A percentile compares a stretch with the other conserved stretches of the same genome.
phyloP scores from a whole-genome alignment of 2,113 vertebrate genomes.

The Protobothrops mucrosquamatus region DNA sequence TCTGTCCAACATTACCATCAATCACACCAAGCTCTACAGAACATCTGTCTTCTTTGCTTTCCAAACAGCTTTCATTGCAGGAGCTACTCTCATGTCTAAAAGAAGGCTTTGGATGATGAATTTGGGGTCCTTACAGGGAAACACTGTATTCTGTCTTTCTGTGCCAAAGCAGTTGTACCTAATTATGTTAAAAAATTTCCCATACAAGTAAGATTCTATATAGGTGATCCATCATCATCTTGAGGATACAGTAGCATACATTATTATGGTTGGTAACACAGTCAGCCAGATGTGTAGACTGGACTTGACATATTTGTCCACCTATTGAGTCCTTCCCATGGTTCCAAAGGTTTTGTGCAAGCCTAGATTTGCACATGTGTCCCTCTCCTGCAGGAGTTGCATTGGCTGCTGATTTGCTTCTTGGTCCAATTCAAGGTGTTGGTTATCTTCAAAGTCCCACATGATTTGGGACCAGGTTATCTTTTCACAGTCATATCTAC shows the following conservation, averaged over 20 bases:
- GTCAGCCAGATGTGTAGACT: neutral
- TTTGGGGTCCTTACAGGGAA: neutral
- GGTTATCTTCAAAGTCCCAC: neutral
- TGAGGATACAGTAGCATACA: constrained; percentile 68
- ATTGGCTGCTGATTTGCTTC: neutral
- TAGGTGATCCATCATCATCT: constrained; percentile 47
- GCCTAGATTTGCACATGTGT: neutral
- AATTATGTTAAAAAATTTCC: constrained; percentile 68
- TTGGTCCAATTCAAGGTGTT: neutral
- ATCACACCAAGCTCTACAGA: neutral
- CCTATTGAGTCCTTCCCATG: neutral
- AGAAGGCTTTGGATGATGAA: neutral
- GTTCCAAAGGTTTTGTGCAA: neutral
- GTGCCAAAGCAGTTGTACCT: constrained; percentile 51
- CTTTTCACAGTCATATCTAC: neutral
- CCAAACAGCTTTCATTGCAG: neutral
- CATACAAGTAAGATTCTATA: constrained; percentile 56
- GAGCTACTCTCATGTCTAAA: neutral
- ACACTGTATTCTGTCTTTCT: neutral
- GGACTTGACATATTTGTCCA: neutral
- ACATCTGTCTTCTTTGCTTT: neutral
- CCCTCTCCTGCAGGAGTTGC: neutral
- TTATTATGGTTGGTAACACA: constrained; percentile 50
- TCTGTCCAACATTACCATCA: neutral
- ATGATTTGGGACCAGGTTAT: neutral